phyloP scores from a whole-genome alignment of 2,797 vertebrate genomes.

The Onychomys torridus region DNA sequence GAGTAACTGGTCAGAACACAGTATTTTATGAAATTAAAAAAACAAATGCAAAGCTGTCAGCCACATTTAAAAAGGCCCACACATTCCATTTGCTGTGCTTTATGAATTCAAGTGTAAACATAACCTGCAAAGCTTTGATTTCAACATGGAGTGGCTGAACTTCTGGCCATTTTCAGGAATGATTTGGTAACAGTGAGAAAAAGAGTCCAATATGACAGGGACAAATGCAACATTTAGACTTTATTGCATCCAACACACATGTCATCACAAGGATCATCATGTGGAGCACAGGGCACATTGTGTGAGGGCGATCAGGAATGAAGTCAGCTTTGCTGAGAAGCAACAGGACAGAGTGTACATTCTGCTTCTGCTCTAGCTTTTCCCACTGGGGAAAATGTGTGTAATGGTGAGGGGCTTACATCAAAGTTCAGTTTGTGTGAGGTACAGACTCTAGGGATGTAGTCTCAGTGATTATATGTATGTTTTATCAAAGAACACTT shows the following conservation, averaged over 20 bases:
- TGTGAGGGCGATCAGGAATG: constrained; percentile 28
- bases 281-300: background rate
- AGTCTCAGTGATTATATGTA: background rate
- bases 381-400: background rate
- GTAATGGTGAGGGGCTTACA: background rate
- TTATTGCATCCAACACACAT: background rate
- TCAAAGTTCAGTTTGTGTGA: background rate
- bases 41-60: background rate
- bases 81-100: background rate
- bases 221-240: background rate
- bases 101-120: background rate
- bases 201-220: background rate
- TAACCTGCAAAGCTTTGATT: background rate
- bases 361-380: background rate
- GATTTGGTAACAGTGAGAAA: constrained; percentile 20
- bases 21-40: background rate
- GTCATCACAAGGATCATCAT: background rate
- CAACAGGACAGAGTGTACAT: constrained; percentile 29
- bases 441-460: background rate
- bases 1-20: background rate
- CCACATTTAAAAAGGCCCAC: background rate
- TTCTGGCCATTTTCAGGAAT: constrained; percentile 32
- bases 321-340: constrained; percentile 25
- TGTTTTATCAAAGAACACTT: constrained; percentile 30
- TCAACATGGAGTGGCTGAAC: background rate